Evolutionary conservation across 2,888 invertebrate species (phyloP).

Genomic region (Cylloceria caligata): DNA sequence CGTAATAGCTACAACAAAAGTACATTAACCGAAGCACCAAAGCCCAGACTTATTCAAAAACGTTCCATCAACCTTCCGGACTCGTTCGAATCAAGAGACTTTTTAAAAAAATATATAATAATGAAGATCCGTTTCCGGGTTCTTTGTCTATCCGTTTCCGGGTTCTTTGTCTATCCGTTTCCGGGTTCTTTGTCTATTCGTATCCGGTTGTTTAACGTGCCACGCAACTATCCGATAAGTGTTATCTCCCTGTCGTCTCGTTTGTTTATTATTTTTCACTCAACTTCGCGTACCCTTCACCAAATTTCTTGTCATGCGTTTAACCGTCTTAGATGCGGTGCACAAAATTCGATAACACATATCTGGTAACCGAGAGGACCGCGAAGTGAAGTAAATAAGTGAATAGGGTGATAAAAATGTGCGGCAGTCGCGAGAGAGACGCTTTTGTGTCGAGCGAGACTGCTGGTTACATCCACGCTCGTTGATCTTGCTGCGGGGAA

Average conservation of each 20-base stretch:
- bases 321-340: not conserved
- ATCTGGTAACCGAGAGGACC: not conserved
- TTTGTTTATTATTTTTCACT: conserved; percentile 11
- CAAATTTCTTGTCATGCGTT: not conserved
- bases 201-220: conserved; percentile 38
- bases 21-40: not conserved
- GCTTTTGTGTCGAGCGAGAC: conserved; percentile 36
- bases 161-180: not conserved
- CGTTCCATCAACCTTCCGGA: not conserved
- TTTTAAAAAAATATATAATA: too few relatives aligned
- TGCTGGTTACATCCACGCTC: conserved; percentile 49
- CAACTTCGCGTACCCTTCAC: not conserved
- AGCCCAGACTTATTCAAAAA: too few relatives aligned
- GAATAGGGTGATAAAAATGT: conserved; percentile 7
- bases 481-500: conserved; percentile 39
- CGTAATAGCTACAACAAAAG: not conserved
- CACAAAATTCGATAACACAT: not conserved
- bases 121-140: too few relatives aligned
- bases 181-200: conserved; percentile 4
- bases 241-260: not conserved
- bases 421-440: conserved; percentile 44
- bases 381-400: not conserved
- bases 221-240: not conserved
- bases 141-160: not conserved
- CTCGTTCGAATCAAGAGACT: not conserved